Evolutionary conservation across 2,888 invertebrate species (phyloP), one percentile per base, ranked within the genome.

Genomic region (Diaprepes abbreviatus): DNA sequence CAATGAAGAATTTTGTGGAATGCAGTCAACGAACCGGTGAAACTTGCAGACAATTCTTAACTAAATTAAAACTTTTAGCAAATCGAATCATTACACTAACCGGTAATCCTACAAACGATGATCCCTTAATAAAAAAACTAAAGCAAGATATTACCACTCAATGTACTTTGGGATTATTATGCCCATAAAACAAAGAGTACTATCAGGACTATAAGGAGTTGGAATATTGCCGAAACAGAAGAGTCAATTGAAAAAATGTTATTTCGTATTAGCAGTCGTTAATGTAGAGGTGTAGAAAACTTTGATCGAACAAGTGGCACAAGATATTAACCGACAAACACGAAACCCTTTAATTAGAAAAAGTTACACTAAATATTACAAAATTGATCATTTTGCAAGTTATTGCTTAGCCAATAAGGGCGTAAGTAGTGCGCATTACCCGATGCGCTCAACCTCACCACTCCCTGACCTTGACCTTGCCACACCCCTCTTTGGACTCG

Each of bases 151-250:
- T 38, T 21, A 12, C 24, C 4, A 58, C 40, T 5, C 38, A 58
- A 16, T 40, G 21, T 28, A 24, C 16, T 21, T 10, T 58, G 2
- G 58, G 58, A 6, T 14, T 58, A 9, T 24, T 3, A 33, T 19
- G 38, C 36, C 58, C n/a, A 58, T 40, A 6, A 58, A 58, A n/a
- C 40, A 58, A 10, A 10, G 43, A 21, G 43, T 58, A 1, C 14
- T 43, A 21, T 43, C 43, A 19, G 3, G 7, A n/a, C 19, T 7
- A 10, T n/a, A 12, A 43, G 2, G 38, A 38, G 3, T 38, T 58
- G 19, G 17, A 38, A 21, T 7, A 17, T 16, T 5, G 58, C 58
- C 2, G 58, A 58, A 10, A 36, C 2, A 2, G 58, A 58, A n/a
- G 38, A 58, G 43, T 35, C 58, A 6, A 38, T 43, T 40, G 36